Evolutionary conservation across 2,888 invertebrate species (phyloP), one percentile per base, ranked within the genome.

Genomic region (Alentia gelatinosa): DNA sequence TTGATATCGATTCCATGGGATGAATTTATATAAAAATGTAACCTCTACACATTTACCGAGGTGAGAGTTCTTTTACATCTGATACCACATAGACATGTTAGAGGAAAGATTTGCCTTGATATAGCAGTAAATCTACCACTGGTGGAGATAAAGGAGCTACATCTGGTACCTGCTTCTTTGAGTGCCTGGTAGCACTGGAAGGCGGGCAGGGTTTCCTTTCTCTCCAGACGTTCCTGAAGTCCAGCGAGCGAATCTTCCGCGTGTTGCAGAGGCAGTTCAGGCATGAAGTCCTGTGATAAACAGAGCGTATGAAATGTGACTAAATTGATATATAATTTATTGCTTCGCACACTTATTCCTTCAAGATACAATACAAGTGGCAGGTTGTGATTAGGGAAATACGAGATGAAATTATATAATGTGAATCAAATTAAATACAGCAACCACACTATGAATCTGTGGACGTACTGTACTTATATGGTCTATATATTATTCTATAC

Each of bases 141-240:
- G n/a, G n/a, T n/a, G n/a, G n/a, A n/a, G n/a, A n/a, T n/a, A n/a
- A n/a, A n/a, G n/a, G n/a, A n/a, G n/a, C n/a, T n/a, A n/a, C n/a
- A n/a, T n/a, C n/a, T n/a, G n/a, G 7, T 63, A 90, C 90, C 90
- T 83, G 56, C 86, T 90, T 90, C 84, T 35, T 50, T 83, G 56
- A 83, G 42, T 9, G 42, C 83, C 47, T 90, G 84, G 30, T 86
- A 63, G 0, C 63, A 86, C 63, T 86, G 37, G 35, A 90, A 90
- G n/a, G 90, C 90, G 9, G 9, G 47, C 4, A 63, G 56, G 0
- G 90, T 84, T 37, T 84, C 23, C 4, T 50, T 30, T 9, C n/a
- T 23, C 0, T 68, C 26, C 19, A 90, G 84, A n/a, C 90, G 83
- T 30, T 90, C 90, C 26, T 56, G 3, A n/a, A 90, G 50, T 26